Base-by-base conservation (phyloP, 1,140 invertebrate genomes). In the Teleogryllus occipitalis region DNA sequence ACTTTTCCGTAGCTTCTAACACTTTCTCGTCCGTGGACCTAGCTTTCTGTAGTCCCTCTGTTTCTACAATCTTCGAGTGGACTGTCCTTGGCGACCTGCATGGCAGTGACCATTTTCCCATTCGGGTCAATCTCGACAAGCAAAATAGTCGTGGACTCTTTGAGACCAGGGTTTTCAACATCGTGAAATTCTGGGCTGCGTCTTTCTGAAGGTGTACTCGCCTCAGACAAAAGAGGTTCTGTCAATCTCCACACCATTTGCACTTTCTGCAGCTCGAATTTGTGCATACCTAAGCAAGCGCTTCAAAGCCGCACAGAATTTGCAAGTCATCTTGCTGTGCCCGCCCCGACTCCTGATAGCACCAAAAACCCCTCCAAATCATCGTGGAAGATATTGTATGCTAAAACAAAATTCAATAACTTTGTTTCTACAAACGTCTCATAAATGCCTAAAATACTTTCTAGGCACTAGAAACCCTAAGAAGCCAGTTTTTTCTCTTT, bases 341-440 rank as follows among this genome's bases (percentile, higher is more conserved):
- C 86, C 83, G 22, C 84, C 83, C 39, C 83, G 80, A 76, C 77
- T 82, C 76, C 84, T 47, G n/a, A 87, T 83, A 21, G 80, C 80
- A 54, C 81, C 76, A 87, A 87, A 81, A 87, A 85, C 8, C 83
- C 81, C 82, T 87, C 85, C 39, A 87, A 14, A 80, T 85, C 83
- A 83, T 87, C 84, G 81, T 87, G 85, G 21, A 80, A 81, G 22
- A 85, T 75, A 81, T 83, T 87, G 80, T 85, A 86, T 12, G 83
- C 82, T 76, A 78, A 54, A 54, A 80, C n/a, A n/a, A n/a, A n/a
- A n/a, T n/a, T n/a, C n/a, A 75, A 79, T 81, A 80, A 8, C 27
- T 76, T 72, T 81, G 47, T 14, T 80, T 80, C 12, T 72, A 10
- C 7, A n/a, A 77, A 46, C 39, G 12, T 15, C 12, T 78, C 47